Percentiles rank a stretch among this genome's conserved stretches.
Conservation (phyloP, 2,888 invertebrate species). For the Adelognathus sp. region DNA sequence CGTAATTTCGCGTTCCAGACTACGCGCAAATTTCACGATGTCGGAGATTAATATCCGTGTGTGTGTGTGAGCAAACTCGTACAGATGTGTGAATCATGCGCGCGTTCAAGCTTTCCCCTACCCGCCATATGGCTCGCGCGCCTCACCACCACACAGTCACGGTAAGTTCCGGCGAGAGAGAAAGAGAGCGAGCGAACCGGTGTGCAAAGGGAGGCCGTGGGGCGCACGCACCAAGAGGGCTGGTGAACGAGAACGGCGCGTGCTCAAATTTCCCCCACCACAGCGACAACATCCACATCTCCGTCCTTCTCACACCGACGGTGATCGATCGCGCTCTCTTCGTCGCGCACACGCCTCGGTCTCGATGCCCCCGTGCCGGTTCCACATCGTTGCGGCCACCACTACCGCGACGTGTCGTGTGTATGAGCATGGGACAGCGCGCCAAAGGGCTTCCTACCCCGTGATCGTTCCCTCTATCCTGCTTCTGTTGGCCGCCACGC, state of each 20-base stretch:
- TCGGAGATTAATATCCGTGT: not conserved
- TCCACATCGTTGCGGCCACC: constrained; percentile 56
- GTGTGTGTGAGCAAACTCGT: not conserved
- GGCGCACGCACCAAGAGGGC: constrained; percentile 62
- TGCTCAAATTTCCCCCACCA: constrained; percentile 77
- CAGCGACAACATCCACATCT: constrained; percentile 45
- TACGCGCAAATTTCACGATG: not conserved
- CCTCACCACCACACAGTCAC: constrained; percentile 46
- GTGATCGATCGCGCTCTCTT: constrained; percentile 24
- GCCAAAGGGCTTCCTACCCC: constrained; percentile 64
- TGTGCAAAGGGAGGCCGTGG: constrained; percentile 26
- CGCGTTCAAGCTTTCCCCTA: constrained; percentile 47
- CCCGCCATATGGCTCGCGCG: constrained; percentile 63
- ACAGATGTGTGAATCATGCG: constrained; percentile 29
- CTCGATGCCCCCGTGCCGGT: constrained; percentile 32
- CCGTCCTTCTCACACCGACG: constrained; percentile 42
- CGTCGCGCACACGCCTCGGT: constrained; percentile 15
- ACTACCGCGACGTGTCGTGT: constrained; percentile 36
- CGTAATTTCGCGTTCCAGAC: not conserved
- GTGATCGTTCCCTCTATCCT: constrained; percentile 64
- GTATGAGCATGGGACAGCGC: constrained; percentile 7
- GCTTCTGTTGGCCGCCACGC: constrained; percentile 44
- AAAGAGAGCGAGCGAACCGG: not conserved
- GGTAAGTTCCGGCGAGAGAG: constrained; percentile 47
- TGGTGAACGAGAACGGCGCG: constrained; percentile 76